phyloP scores from a whole-genome alignment of 2,797 vertebrate genomes.

The Labeo calbasu region DNA sequence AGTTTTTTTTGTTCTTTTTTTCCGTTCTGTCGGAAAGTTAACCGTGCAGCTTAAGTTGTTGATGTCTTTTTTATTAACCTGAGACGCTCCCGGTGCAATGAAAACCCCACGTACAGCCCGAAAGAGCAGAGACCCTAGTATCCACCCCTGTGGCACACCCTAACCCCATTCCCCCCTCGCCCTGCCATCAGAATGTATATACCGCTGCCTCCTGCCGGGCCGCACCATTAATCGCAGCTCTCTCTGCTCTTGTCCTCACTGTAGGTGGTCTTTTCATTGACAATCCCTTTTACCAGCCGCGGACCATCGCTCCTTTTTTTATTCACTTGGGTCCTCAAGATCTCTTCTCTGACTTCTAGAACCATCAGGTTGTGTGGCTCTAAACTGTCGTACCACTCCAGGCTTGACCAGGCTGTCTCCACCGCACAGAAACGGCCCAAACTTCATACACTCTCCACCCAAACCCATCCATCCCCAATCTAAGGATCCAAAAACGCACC shows the following conservation, averaged over 20 bases:
- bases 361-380: slow-evolving; percentile 88
- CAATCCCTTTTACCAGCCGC: slow-evolving; percentile 98
- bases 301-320: slow-evolving; percentile 97
- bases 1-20: slow-evolving; percentile 62
- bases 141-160: slow-evolving; percentile 44
- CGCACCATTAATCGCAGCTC: slow-evolving; percentile 81
- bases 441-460: slow-evolving; percentile 50
- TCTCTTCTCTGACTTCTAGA: slow-evolving; percentile 99
- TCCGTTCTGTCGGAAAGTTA: slow-evolving; percentile 76
- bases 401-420: slow-evolving; percentile 61
- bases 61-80: slow-evolving; percentile 76
- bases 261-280: slow-evolving; percentile 99
- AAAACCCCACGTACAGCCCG: slow-evolving; percentile 90
- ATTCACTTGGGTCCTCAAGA: slow-evolving; percentile 99
- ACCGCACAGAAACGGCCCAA: slow-evolving; percentile 56
- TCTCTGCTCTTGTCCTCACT: slow-evolving; percentile 87
- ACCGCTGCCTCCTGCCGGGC: slow-evolving; percentile 73
- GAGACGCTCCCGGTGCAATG: slow-evolving; percentile 78
- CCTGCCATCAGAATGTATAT: slow-evolving; percentile 70
- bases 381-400: slow-evolving; percentile 72
- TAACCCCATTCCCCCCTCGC: slow-evolving; percentile 5
- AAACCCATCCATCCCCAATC: slow-evolving; percentile 45
- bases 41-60: slow-evolving; percentile 82
- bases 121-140: slow-evolving; percentile 86
- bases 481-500: slow-evolving; percentile 52